phyloP scores from a whole-genome alignment of 2,113 vertebrate species.

The Formicarius rufipectus region DNA sequence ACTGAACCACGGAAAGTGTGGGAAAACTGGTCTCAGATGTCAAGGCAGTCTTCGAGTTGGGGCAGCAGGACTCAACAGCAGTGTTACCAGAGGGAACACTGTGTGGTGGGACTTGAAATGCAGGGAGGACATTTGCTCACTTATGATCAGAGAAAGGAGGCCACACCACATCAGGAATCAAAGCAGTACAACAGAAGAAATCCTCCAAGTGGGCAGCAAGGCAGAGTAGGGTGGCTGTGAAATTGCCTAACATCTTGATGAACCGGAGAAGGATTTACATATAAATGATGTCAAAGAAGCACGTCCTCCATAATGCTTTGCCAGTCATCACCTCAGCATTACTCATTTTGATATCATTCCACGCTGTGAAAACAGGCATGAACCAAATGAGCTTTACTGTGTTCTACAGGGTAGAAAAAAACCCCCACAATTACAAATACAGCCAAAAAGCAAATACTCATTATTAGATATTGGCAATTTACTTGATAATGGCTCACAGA shows the following conservation, averaged over 20 bases:
- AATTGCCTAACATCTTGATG: constrained; percentile 32
- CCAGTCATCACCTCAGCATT: constrained; percentile 47
- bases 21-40: not conserved
- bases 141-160: not conserved
- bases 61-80: not conserved
- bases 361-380: constrained; percentile 33
- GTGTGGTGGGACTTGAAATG: not conserved
- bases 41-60: not conserved
- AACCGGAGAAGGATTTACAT: constrained; percentile 66
- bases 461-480: constrained; percentile 20
- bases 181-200: not conserved
- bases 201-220: constrained; percentile 6
- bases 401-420: not conserved
- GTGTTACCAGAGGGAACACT: not conserved
- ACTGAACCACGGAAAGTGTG: accelerated
- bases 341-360: constrained; percentile 58
- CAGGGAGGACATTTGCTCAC: not conserved
- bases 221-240: not conserved
- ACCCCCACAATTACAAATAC: not conserved
- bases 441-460: not conserved
- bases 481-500: not conserved
- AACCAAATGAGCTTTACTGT: constrained; percentile 8
- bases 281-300: constrained; percentile 49
- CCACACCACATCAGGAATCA: not conserved
- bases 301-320: constrained; percentile 44